A percentile compares a stretch with the other conserved stretches of the same genome.
Conservation (phyloP, 2,113 vertebrate species). For the Menidia beryllina region DNA sequence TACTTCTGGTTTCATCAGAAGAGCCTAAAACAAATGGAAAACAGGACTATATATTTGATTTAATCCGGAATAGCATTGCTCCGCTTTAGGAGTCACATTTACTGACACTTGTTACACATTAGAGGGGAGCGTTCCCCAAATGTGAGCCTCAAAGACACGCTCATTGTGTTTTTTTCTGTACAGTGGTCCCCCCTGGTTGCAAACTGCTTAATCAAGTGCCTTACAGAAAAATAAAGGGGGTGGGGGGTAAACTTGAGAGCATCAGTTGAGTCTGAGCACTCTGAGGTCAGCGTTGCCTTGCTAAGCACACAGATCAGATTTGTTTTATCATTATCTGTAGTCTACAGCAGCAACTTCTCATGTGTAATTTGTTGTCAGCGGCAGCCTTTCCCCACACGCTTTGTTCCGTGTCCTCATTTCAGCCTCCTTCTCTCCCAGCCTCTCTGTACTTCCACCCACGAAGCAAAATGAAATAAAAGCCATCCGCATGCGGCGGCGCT, state of each 20-base stretch:
- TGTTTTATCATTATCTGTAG: background rate
- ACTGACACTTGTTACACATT: background rate
- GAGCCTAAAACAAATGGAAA: background rate
- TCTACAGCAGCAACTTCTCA: constrained; percentile 15
- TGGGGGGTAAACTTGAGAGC: background rate
- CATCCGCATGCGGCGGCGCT: background rate
- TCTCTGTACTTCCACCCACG: constrained; percentile 29
- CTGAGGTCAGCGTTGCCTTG: constrained; percentile 16
- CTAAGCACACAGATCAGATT: constrained; percentile 10
- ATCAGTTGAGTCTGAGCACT: constrained; percentile 8
- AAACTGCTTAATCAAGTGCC: background rate
- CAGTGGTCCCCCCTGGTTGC: constrained; percentile 49
- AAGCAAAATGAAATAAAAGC: constrained; percentile 48
- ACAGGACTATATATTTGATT: background rate
- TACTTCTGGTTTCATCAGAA: background rate
- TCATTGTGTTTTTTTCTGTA: constrained; percentile 22
- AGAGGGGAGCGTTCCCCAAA: too few relatives aligned
- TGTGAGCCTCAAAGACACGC: background rate
- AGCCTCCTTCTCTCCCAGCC: constrained; percentile 5
- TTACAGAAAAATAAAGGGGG: background rate
- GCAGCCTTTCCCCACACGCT: constrained; percentile 1
- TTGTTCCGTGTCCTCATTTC: background rate
- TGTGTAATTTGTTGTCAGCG: constrained; percentile 33
- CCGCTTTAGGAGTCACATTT: background rate
- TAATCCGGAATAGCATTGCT: background rate